Conservation (phyloP, 2,113 vertebrate species). For the Rafetus swinhoei region DNA sequence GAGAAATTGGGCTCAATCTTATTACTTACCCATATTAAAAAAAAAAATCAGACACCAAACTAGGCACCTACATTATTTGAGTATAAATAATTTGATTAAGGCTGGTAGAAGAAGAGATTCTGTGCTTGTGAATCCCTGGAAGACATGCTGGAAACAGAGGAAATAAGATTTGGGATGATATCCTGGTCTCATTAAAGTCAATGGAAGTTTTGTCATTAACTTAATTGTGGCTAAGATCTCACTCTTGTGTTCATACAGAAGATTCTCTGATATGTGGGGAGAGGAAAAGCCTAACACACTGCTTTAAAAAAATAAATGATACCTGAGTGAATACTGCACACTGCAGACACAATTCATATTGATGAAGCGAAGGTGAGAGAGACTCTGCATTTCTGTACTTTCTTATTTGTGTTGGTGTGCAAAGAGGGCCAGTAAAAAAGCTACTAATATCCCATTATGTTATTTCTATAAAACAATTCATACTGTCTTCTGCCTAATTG, state of each 20-base stretch:
- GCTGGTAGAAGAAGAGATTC: not conserved
- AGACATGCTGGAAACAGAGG: not conserved
- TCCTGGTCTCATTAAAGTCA: not conserved
- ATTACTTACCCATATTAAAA: not conserved
- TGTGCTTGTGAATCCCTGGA: not conserved
- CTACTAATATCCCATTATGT: too few relatives aligned
- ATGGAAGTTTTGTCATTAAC: not conserved
- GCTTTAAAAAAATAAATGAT: too few relatives aligned
- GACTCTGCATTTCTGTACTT: too few relatives aligned
- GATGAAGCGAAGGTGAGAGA: too few relatives aligned
- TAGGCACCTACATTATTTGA: not conserved
- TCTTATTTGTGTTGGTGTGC: too few relatives aligned
- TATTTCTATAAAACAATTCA: too few relatives aligned
- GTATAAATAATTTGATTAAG: not conserved
- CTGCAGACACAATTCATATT: too few relatives aligned
- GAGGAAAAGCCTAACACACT: too few relatives aligned
- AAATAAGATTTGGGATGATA: not conserved
- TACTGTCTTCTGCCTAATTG: too few relatives aligned
- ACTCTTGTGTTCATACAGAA: not conserved
- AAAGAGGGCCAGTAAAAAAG: too few relatives aligned
- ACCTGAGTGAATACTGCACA: too few relatives aligned
- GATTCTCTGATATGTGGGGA: not conserved
- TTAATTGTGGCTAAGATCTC: not conserved
- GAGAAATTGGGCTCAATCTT: not conserved
- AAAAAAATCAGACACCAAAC: not conserved